Percentiles rank a stretch among this genome's conserved stretches.
phyloP scores from a whole-genome alignment of 2,888 invertebrate genomes.

The Fissipunctia ypsillon region DNA sequence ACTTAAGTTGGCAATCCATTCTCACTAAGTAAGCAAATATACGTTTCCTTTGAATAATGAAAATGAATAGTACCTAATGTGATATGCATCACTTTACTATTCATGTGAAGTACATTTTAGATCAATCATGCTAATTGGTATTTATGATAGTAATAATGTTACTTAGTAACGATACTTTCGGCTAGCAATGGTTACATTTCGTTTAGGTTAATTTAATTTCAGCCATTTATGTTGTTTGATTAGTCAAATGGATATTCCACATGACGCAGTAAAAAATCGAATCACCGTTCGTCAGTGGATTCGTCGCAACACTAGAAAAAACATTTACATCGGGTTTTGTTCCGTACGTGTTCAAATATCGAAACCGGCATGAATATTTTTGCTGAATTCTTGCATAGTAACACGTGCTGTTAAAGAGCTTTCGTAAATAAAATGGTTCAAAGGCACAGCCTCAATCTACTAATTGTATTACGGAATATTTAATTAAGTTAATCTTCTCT shows the following conservation, averaged over 20 bases:
- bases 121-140: slow-evolving; percentile 6
- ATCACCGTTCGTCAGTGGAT: slow-evolving; percentile 39
- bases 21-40: neutral
- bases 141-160: neutral
- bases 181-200: neutral
- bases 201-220: slow-evolving; percentile 15
- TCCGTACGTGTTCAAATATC: slow-evolving; percentile 52
- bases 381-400: slow-evolving; percentile 13
- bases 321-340: slow-evolving; percentile 38
- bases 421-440: slow-evolving; percentile 37
- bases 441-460: slow-evolving; percentile 29
- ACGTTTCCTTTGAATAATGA: neutral
- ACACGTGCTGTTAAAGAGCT: slow-evolving; percentile 41
- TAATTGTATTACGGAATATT: slow-evolving; percentile 47
- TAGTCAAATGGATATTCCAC: slow-evolving; percentile 26
- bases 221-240: slow-evolving; percentile 6
- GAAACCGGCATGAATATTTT: slow-evolving; percentile 38
- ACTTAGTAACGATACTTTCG: neutral
- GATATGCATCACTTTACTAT: neutral
- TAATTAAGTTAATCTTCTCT: slow-evolving; percentile 44
- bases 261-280: slow-evolving; percentile 31
- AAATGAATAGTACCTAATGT: slow-evolving; percentile 8
- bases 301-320: slow-evolving; percentile 37
- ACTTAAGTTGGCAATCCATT: slow-evolving; percentile 3
- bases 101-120: neutral